phyloP scores from a whole-genome alignment of 2,797 vertebrate genomes.

The Malurus leucopterus region DNA sequence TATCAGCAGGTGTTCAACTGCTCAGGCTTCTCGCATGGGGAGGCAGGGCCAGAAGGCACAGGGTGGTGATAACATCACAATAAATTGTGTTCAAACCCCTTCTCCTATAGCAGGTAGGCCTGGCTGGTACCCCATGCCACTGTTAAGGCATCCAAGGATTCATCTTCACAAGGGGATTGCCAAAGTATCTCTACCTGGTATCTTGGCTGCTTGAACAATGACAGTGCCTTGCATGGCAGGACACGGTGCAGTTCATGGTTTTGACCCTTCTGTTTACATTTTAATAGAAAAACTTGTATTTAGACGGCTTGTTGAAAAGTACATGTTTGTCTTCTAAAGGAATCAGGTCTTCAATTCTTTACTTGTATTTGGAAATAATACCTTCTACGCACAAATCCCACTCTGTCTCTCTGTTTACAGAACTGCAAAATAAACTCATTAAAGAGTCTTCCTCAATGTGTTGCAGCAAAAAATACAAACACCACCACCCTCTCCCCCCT shows the following conservation, averaged over 20 bases:
- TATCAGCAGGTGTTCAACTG: background rate
- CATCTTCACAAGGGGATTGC: background rate
- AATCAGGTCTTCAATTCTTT: background rate
- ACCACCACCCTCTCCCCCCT: accelerated
- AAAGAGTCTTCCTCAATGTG: background rate
- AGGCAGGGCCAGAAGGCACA: background rate
- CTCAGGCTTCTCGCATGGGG: background rate
- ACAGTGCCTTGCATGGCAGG: background rate
- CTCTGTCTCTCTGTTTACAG: background rate
- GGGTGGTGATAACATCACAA: background rate
- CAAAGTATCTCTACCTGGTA: background rate
- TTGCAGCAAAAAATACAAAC: background rate
- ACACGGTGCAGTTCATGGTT: background rate
- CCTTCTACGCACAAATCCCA: background rate
- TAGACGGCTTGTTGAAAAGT: background rate
- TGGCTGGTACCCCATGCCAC: background rate
- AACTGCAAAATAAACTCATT: background rate
- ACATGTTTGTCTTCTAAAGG: background rate
- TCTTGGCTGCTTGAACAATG: background rate
- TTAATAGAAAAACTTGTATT: background rate
- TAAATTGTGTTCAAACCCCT: background rate
- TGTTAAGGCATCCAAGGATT: background rate
- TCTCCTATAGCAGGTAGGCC: background rate
- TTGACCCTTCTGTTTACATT: background rate
- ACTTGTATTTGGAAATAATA: background rate